Conservation (phyloP, 2,888 invertebrate genomes). For the Tenodera sinensis region DNA sequence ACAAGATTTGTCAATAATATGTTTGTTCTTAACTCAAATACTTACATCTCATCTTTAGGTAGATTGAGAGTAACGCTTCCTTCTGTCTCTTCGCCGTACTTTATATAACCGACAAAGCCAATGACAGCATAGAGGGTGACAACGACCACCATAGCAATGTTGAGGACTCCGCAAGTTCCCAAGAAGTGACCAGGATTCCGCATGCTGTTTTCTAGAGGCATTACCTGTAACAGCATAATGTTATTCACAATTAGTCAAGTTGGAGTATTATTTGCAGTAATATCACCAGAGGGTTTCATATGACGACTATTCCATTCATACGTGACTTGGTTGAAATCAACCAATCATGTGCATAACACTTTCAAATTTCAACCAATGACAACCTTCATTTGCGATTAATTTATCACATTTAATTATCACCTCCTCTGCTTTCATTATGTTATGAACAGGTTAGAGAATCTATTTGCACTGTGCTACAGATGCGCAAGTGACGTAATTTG, state of each 20-base stretch:
- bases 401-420: no score
- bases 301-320: no score
- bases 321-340: no score
- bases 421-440: no score
- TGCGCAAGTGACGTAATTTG: no score
- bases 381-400: no score
- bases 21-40: background rate
- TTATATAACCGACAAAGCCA: conserved; percentile 55
- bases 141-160: conserved; percentile 50
- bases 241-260: background rate
- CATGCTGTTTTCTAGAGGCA: conserved; percentile 56
- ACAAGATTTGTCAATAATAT: no score
- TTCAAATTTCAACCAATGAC: no score
- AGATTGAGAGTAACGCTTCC: conserved; percentile 54
- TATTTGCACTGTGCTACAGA: no score
- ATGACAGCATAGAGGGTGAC: conserved; percentile 48
- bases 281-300: no score
- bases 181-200: conserved; percentile 46
- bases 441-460: no score
- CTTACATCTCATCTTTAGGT: conserved; percentile 38
- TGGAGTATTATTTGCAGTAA: conserved; percentile 8
- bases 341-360: no score
- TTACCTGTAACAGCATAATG: conserved; percentile 41
- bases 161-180: conserved; percentile 50
- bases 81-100: conserved; percentile 47